phyloP scores from a whole-genome alignment of 2,888 invertebrate genomes.

The Deilephila porcellus region DNA sequence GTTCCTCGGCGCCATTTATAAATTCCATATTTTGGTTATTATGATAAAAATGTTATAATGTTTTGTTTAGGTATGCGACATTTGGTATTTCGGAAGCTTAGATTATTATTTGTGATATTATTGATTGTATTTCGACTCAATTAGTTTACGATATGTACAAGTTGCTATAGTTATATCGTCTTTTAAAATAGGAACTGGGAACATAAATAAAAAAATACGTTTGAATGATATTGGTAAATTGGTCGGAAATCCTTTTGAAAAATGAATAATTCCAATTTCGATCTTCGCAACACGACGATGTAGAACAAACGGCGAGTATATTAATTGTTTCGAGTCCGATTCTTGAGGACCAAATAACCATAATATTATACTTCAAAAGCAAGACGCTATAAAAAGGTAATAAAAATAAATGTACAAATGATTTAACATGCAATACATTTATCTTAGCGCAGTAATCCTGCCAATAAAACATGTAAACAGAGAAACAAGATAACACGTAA shows the following conservation, averaged over 20 bases:
- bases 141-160: background rate
- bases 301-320: no score
- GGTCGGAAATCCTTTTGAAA: no score
- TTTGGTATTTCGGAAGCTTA: background rate
- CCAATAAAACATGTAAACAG: conserved; percentile 61
- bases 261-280: no score
- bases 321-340: no score
- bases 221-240: no score
- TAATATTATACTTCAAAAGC: no score
- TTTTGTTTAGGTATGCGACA: background rate
- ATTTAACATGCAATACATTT: conserved; percentile 35
- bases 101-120: background rate
- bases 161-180: no score
- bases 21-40: background rate
- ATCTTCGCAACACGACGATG: no score
- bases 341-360: no score
- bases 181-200: no score
- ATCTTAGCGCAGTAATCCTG: conserved; percentile 60
- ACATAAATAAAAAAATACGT: no score
- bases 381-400: background rate
- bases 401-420: conserved; percentile 30
- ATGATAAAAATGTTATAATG: background rate
- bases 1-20: background rate
- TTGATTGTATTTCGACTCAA: background rate
- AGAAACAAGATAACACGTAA: conserved; percentile 61